Conservation (phyloP, 2,113 vertebrate species). For the Rhabdomys dilectus region DNA sequence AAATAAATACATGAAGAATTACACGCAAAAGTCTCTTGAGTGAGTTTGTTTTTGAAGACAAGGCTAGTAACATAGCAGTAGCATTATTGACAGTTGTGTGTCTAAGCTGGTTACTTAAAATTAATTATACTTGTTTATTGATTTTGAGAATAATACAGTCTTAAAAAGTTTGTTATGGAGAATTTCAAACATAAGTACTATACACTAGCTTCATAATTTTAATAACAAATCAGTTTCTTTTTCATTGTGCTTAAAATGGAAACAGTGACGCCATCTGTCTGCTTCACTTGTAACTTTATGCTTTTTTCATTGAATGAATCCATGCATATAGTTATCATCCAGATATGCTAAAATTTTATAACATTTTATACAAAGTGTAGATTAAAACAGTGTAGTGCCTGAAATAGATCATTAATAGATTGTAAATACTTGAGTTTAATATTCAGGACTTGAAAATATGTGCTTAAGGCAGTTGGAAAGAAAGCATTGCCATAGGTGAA, state of each 20-base stretch:
- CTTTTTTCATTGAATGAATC: background rate
- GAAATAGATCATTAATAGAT: background rate
- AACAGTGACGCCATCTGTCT: background rate
- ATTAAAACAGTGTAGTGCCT: background rate
- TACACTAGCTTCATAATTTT: background rate
- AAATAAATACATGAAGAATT: background rate
- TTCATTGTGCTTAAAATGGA: background rate
- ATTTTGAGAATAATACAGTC: background rate
- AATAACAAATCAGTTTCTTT: background rate
- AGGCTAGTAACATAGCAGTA: background rate
- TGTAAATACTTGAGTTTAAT: constrained; percentile 53
- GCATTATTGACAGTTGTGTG: background rate
- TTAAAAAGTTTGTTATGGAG: background rate
- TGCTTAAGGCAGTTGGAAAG: background rate
- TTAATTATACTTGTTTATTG: constrained; percentile 36
- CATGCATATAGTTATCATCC: background rate
- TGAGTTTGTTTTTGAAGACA: background rate
- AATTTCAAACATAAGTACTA: background rate
- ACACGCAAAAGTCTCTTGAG: background rate
- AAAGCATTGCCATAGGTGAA: background rate
- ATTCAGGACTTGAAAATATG: background rate
- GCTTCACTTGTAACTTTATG: background rate
- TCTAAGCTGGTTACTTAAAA: constrained; percentile 22
- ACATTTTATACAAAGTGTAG: background rate
- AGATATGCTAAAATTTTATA: constrained; percentile 34